These are phyloP conservation scores for Zosterops pallidus DNA, from an alignment of 2,113 vertebrate genomes.

Conservation along the genomic window DNA sequence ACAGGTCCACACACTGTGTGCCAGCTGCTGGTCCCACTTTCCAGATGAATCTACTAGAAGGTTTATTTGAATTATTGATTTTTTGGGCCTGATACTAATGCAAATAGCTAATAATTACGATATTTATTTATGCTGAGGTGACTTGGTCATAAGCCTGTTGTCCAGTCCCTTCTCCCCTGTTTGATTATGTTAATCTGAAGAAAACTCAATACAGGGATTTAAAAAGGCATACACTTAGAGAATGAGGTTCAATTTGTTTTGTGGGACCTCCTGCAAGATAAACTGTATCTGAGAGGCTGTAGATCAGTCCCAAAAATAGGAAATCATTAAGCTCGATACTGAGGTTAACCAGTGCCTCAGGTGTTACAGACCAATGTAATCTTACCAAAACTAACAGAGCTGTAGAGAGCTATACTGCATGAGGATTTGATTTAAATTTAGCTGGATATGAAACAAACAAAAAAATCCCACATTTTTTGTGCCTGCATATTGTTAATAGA, in stretches of 20 bases:
- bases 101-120: neutral
- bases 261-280: neutral
- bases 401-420: neutral
- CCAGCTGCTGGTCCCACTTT: neutral
- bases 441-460: neutral
- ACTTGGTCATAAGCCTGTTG: neutral
- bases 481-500: neutral
- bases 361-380: neutral
- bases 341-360: neutral
- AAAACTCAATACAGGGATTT: neutral
- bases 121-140: neutral
- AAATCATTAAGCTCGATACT: neutral
- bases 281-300: neutral
- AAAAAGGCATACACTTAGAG: neutral
- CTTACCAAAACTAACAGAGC: neutral
- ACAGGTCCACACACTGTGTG: neutral
- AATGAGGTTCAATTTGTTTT: neutral
- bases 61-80: neutral
- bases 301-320: neutral
- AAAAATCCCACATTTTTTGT: neutral
- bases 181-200: neutral
- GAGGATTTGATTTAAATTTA: conserved; percentile 10
- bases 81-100: neutral
- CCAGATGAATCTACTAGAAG: neutral
- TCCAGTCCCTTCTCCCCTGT: neutral